Conservation (phyloP, 2,888 invertebrate species). For the Acronicta aceris region DNA sequence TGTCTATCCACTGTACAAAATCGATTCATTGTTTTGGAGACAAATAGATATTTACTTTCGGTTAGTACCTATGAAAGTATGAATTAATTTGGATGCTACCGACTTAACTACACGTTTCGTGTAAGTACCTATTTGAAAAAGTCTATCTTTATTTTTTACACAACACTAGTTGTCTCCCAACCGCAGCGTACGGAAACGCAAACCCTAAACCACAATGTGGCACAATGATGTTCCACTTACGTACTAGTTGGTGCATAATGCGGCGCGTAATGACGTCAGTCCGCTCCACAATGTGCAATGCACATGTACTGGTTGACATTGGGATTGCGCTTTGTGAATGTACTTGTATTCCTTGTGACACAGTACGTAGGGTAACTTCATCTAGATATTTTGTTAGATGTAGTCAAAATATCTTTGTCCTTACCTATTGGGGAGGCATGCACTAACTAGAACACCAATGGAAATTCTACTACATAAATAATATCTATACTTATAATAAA, state of each 20-base stretch:
- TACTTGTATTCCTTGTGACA: conserved; percentile 32
- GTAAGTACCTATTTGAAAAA: too few relatives aligned
- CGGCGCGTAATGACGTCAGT: conserved; percentile 56
- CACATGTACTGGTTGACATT: conserved; percentile 67
- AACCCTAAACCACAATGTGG: conserved; percentile 19
- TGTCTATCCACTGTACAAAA: too few relatives aligned
- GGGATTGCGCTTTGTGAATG: conserved; percentile 53
- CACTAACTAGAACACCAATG: too few relatives aligned
- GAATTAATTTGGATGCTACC: too few relatives aligned
- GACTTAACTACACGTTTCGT: too few relatives aligned
- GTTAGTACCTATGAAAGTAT: too few relatives aligned
- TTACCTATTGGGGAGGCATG: too few relatives aligned
- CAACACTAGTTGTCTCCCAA: not conserved
- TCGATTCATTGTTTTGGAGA: too few relatives aligned
- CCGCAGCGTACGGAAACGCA: conserved; percentile 16
- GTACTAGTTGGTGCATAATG: conserved; percentile 32
- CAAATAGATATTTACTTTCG: too few relatives aligned
- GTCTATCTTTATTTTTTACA: not conserved
- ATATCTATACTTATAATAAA: too few relatives aligned
- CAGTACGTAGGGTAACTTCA: not conserved
- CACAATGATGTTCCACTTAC: conserved; percentile 23
- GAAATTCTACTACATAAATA: too few relatives aligned
- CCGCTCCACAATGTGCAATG: conserved; percentile 58
- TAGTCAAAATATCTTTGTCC: too few relatives aligned
- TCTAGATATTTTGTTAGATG: not conserved